Percentiles rank a stretch among this genome's conserved stretches.
Conservation (phyloP, 2,888 invertebrate species). For the Drosophila paranaensis region DNA sequence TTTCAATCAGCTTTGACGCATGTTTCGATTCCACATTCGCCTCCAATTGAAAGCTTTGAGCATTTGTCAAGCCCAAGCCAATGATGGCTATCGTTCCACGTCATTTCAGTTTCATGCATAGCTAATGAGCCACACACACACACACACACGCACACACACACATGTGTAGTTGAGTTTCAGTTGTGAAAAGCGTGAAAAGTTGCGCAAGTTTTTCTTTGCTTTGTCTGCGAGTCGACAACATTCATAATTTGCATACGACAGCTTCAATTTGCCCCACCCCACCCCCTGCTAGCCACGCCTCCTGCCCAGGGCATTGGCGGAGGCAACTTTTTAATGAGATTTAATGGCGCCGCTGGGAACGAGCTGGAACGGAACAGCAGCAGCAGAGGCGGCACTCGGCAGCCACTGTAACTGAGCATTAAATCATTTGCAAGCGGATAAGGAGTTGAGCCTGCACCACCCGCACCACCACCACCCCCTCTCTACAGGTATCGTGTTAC, state of each 20-base stretch:
- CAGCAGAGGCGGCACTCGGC: conserved; percentile 9
- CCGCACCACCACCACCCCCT: neutral
- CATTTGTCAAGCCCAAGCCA: conserved; percentile 55
- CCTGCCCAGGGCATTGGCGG: conserved; percentile 26
- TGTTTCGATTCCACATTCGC: conserved; percentile 26
- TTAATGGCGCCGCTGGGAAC: conserved; percentile 76
- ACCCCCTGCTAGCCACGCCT: conserved; percentile 1
- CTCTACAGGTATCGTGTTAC: conserved; percentile 66
- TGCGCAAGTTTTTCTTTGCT: conserved; percentile 33
- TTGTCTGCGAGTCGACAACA: conserved; percentile 60
- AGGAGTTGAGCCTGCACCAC: conserved; percentile 61
- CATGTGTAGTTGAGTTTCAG: neutral
- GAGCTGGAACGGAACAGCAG: conserved; percentile 21
- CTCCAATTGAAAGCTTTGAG: conserved; percentile 36
- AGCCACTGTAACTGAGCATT: conserved; percentile 69
- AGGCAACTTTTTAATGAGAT: conserved; percentile 76
- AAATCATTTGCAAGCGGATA: conserved; percentile 72
- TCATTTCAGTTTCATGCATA: conserved; percentile 65
- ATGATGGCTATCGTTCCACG: conserved; percentile 53
- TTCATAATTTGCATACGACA: conserved; percentile 69
- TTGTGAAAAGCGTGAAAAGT: conserved; percentile 48
- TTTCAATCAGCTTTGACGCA: conserved; percentile 19
- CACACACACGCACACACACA: conserved; percentile 3
- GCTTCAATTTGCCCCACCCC: neutral
- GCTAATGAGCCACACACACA: conserved; percentile 40